Evolutionary conservation across 2,113 vertebrate genomes (phyloP).

Genomic region (Oryzias curvinotus): DNA sequence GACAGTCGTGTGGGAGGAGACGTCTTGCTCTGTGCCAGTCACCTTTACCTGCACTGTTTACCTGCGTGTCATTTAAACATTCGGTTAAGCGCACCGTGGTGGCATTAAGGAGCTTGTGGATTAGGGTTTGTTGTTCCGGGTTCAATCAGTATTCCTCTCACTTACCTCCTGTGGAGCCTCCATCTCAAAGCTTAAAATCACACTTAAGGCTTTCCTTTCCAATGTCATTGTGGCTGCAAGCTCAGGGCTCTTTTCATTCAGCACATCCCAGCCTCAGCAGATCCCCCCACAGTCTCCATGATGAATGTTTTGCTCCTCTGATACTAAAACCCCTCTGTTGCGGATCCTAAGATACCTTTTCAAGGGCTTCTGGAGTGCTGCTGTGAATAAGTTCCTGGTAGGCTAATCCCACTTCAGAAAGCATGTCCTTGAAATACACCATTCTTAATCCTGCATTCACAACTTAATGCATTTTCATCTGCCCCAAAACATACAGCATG

Average conservation of each 20-base stretch:
- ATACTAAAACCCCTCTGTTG: constrained; percentile 38
- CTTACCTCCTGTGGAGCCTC: constrained; percentile 46
- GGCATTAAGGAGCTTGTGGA: constrained; percentile 37
- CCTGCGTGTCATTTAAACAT: constrained; percentile 18
- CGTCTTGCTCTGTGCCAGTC: constrained; percentile 7
- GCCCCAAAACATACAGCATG: constrained; percentile 32
- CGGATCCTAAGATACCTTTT: constrained; percentile 55
- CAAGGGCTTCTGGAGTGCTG: constrained; percentile 51
- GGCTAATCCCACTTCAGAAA: constrained; percentile 71
- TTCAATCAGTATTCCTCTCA: constrained; percentile 57
- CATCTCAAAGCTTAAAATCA: constrained; percentile 65
- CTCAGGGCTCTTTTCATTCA: constrained; percentile 59
- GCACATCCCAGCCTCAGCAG: constrained; percentile 17
- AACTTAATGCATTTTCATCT: constrained; percentile 48
- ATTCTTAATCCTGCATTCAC: constrained; percentile 57
- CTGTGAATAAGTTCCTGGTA: constrained; percentile 60
- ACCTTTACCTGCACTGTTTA: background rate
- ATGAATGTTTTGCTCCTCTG: constrained; percentile 55
- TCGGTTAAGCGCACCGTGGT: constrained; percentile 20
- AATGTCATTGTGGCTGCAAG: constrained; percentile 53
- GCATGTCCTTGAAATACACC: constrained; percentile 52
- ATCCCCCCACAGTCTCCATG: constrained; percentile 44
- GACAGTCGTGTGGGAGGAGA: background rate
- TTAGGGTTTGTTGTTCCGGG: constrained; percentile 34
- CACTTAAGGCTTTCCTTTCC: constrained; percentile 59